These are phyloP conservation scores for Rhagonycha lutea DNA, from an alignment of 2,888 invertebrate species.

Conservation along the genomic window DNA sequence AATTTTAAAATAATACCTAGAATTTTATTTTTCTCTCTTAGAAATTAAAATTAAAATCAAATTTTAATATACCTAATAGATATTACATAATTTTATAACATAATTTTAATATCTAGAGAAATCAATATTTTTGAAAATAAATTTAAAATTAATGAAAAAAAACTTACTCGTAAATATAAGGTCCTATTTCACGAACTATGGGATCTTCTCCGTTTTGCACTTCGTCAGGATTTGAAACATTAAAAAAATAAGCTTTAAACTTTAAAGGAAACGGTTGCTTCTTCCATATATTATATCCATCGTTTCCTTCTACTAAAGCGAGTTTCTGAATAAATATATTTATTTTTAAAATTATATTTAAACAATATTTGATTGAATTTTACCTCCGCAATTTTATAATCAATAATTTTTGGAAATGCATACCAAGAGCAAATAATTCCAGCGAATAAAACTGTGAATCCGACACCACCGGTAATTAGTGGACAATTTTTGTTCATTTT, in stretches of 20 bases:
- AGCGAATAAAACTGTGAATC: conserved; percentile 52
- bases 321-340: conserved; percentile 55
- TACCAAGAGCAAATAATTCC: conserved; percentile 57
- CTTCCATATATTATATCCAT: conserved; percentile 63
- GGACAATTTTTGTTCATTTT: conserved; percentile 39
- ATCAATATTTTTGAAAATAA: background rate
- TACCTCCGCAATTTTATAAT: conserved; percentile 58
- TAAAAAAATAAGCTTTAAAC: conserved; percentile 62
- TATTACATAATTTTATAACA: no score
- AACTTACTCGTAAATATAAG: conserved; percentile 66
- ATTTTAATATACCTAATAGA: no score
- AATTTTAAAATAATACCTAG: no score
- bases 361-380: conserved; percentile 32
- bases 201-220: conserved; percentile 61
- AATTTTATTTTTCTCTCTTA: no score
- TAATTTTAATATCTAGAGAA: background rate
- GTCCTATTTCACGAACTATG: conserved; percentile 62
- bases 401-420: conserved; percentile 58
- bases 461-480: conserved; percentile 36
- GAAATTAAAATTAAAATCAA: no score
- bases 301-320: conserved; percentile 60
- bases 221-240: conserved; percentile 64
- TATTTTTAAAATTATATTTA: background rate
- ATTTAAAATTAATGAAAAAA: background rate
- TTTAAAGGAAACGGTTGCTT: conserved; percentile 62